A percentile compares a stretch with the other conserved stretches of the same genome.
phyloP scores from a whole-genome alignment of 1,140 invertebrate species.

The Ostrea denselamellosa region DNA sequence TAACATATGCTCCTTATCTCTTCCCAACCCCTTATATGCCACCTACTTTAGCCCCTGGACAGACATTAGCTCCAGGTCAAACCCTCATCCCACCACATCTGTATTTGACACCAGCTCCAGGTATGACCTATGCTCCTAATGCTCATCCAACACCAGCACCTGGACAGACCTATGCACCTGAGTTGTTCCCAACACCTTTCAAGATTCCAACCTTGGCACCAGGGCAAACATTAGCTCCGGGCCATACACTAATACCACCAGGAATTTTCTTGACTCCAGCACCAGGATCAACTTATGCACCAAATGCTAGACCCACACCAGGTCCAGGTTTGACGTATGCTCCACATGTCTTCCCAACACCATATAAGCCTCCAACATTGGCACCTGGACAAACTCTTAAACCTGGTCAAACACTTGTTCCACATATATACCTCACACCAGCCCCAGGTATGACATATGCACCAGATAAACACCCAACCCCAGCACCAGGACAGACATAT shows the following conservation, averaged over 20 bases:
- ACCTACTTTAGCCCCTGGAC: constrained; percentile 50
- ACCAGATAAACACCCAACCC: constrained; percentile 53
- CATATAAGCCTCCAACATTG: constrained; percentile 47
- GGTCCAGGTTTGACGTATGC: constrained; percentile 47
- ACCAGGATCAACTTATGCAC: constrained; percentile 54
- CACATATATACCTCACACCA: constrained; percentile 53
- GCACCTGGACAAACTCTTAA: constrained; percentile 55
- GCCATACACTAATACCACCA: constrained; percentile 47
- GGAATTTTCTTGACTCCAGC: constrained; percentile 40
- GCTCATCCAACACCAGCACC: constrained; percentile 55
- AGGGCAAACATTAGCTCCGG: constrained; percentile 55
- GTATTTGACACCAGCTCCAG: constrained; percentile 43
- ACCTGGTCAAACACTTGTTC: constrained; percentile 42
- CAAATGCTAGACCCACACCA: constrained; percentile 47
- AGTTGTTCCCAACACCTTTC: constrained; percentile 47
- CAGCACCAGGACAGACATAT: constrained; percentile 62
- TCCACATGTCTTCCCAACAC: constrained; percentile 51
- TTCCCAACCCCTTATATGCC: constrained; percentile 54
- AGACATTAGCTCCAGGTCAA: constrained; percentile 52
- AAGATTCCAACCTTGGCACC: constrained; percentile 55
- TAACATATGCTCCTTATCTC: constrained; percentile 56
- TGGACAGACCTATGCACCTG: constrained; percentile 62
- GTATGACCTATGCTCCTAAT: constrained; percentile 39
- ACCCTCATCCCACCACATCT: constrained; percentile 37
- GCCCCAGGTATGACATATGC: constrained; percentile 55